Evolutionary conservation across 2,888 invertebrate genomes (phyloP), one percentile per base, ranked within the genome.

Genomic region (Xylota segnis): DNA sequence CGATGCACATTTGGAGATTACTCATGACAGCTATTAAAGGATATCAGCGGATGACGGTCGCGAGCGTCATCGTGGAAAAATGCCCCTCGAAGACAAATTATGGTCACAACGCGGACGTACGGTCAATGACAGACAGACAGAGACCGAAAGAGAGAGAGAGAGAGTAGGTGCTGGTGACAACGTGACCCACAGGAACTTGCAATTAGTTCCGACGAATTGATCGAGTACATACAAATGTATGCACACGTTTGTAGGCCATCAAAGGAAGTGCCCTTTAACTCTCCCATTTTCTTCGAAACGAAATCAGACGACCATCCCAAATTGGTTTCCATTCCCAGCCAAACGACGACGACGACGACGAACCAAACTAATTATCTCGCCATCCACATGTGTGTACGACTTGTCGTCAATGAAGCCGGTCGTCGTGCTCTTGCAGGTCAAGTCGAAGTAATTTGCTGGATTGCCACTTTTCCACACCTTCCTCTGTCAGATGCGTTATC

Each of bases 1-100:
- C 79, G 79, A 84, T 79, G 84, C 70, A 81, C 84, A 84, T 79
- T 79, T 63, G 63, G 74, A 63, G 83, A 83, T 83, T 83, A 83
- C 68, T 83, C 78, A 83, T 81, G 81, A 74, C 81, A 74, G 81
- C 81, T 81, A 81, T 81, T 81, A 81, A 81, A 81, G 81, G 81
- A 81, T 74, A 68, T 81, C 70, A 77, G 58, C 52, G 66, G 81
- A 81, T 74, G 52, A 74, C 70, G 61, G 58, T n/a, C 40, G 29
- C 29, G 16, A 61, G 37, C 40, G 71, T 65, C 81, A 78, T 63
- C 14, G 71, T 47, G 71, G 56, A 78, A 63, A 63, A 71, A 78
- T 63, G 71, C 63, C 50, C 63, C 40, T 56, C 37, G n/a, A 43
- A 79, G 71, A 65, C 78, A 71, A 71, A 78, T 71, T 71, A 45